A percentile compares a stretch with the other conserved stretches of the same genome.
These are phyloP conservation scores for Eumaeus atala DNA, from an alignment of 1,140 invertebrate species.

Conservation along the genomic window DNA sequence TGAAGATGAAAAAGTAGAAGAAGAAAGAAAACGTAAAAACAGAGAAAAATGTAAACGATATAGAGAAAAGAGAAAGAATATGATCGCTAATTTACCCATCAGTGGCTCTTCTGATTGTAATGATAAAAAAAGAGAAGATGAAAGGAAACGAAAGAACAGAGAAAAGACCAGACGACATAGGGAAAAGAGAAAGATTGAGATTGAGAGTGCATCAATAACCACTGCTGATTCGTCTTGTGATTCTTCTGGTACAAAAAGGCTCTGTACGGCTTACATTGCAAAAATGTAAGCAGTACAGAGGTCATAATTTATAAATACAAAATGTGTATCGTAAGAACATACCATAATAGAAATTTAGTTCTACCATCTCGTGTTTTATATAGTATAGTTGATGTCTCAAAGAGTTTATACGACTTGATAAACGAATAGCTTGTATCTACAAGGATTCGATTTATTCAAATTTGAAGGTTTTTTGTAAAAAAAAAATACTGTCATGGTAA, in stretches of 20 bases:
- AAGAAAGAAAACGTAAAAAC: slow-evolving; percentile 4
- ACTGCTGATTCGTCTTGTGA: background rate
- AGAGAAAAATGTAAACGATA: slow-evolving; percentile 1
- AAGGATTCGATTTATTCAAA: too few species aligned
- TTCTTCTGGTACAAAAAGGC: background rate
- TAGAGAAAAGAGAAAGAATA: slow-evolving; percentile 8
- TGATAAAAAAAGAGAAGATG: background rate
- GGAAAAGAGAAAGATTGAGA: background rate
- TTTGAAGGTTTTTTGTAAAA: too few species aligned
- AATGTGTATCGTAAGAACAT: too few species aligned
- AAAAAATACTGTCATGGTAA: too few species aligned
- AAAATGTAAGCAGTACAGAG: too few species aligned
- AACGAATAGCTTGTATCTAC: too few species aligned
- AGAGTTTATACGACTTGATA: too few species aligned
- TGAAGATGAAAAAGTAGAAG: slow-evolving; percentile 1
- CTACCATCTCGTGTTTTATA: too few species aligned
- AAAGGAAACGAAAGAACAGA: background rate
- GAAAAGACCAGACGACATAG: slow-evolving; percentile 1
- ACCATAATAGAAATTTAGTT: too few species aligned
- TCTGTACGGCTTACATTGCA: too few species aligned
- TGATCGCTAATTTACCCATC: background rate
- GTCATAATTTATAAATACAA: too few species aligned
- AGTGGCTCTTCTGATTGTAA: background rate
- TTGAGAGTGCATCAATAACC: background rate
- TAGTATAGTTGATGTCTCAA: too few species aligned